A percentile compares a stretch with the other conserved stretches of the same genome.
Conservation (phyloP, 2,113 vertebrate species). For the Miniopterus natalensis region DNA sequence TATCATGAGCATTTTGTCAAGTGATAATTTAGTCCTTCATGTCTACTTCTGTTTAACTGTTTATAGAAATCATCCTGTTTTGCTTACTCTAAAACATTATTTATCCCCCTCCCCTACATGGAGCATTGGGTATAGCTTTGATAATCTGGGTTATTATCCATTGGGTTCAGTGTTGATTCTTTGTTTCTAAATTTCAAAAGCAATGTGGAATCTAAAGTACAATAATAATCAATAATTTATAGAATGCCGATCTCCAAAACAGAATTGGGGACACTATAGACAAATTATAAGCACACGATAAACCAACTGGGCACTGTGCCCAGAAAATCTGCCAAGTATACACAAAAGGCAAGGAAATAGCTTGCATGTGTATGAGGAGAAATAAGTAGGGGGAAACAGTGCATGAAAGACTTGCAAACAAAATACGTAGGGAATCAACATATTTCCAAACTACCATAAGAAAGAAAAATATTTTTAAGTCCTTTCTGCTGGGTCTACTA, state of each 20-base stretch:
- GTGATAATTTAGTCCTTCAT: neutral
- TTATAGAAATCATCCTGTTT: slow-evolving; percentile 33
- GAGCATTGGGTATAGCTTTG: neutral
- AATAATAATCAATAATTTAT: slow-evolving; percentile 81
- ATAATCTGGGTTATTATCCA: slow-evolving; percentile 52
- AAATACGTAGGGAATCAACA: slow-evolving; percentile 59
- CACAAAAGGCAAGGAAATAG: slow-evolving; percentile 70
- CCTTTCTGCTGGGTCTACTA: slow-evolving; percentile 57
- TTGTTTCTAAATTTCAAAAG: slow-evolving; percentile 75
- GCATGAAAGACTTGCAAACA: slow-evolving; percentile 64
- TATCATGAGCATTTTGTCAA: neutral
- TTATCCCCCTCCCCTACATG: neutral
- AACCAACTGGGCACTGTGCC: slow-evolving; percentile 77
- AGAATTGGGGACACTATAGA: slow-evolving; percentile 63
- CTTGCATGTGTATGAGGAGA: neutral
- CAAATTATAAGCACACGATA: slow-evolving; percentile 73
- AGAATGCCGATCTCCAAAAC: slow-evolving; percentile 60
- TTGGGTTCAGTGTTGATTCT: slow-evolving; percentile 34
- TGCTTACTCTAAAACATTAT: neutral
- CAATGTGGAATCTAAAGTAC: slow-evolving; percentile 61
- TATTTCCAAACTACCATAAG: slow-evolving; percentile 41
- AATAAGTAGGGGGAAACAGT: slow-evolving; percentile 65
- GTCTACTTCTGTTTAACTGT: slow-evolving; percentile 35
- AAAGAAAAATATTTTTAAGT: slow-evolving; percentile 77
- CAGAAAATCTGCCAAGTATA: slow-evolving; percentile 75